A percentile compares a stretch with the other conserved stretches of the same genome.
Conservation (phyloP, 2,113 vertebrate genomes). For the Ptilorrhoa leucosticta region DNA sequence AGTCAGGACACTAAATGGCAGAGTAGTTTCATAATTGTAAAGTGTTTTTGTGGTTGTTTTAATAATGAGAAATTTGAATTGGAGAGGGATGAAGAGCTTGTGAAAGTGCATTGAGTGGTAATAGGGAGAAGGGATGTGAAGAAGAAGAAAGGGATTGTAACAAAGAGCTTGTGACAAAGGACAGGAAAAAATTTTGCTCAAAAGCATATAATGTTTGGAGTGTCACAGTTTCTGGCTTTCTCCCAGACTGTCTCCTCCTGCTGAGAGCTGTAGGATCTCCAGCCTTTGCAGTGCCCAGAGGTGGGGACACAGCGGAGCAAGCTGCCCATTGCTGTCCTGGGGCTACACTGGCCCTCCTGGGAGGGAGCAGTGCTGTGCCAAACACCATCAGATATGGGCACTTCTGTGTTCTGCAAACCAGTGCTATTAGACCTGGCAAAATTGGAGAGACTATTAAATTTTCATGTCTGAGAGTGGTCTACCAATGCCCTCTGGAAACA, state of each 20-base stretch:
- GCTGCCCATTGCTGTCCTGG: neutral
- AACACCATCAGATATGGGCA: neutral
- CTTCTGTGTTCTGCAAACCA: neutral
- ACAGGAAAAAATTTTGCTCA: neutral
- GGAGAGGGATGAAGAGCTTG: neutral
- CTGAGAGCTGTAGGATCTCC: neutral
- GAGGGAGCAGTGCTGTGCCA: neutral
- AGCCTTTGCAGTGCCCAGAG: neutral
- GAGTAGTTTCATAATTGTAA: neutral
- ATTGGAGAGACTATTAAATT: neutral
- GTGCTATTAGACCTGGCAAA: neutral
- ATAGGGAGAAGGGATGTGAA: neutral
- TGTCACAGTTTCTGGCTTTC: neutral
- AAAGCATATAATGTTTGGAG: neutral
- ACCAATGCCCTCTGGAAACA: neutral
- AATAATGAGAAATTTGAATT: neutral
- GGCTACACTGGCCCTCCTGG: accelerated
- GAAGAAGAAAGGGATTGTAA: neutral
- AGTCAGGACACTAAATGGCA: neutral
- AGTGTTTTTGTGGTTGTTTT: neutral
- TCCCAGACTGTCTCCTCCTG: neutral
- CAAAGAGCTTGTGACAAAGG: neutral
- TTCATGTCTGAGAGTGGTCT: neutral
- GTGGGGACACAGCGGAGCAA: neutral
- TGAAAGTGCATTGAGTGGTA: neutral